A percentile compares a stretch with the other conserved stretches of the same genome.
phyloP scores from a whole-genome alignment of 2,888 invertebrate genomes.

The Perizoma affinitatum region DNA sequence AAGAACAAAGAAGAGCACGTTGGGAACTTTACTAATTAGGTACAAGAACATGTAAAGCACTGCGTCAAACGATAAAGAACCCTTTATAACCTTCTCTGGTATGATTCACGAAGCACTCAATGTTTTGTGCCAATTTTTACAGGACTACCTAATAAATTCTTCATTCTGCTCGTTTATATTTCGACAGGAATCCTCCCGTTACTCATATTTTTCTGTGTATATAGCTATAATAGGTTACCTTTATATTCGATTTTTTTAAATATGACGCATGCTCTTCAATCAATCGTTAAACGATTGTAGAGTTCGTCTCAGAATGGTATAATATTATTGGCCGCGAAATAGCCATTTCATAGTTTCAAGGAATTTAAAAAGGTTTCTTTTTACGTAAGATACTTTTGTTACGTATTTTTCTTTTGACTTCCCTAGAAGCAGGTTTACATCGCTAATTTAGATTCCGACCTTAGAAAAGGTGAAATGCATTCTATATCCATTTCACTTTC shows the following conservation, averaged over 20 bases:
- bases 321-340: background rate
- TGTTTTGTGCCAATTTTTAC: constrained; percentile 3
- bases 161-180: constrained; percentile 8
- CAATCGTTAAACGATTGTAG: background rate
- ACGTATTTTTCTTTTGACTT: too few relatives aligned
- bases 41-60: constrained; percentile 21
- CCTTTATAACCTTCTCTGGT: constrained; percentile 5
- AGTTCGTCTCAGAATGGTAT: background rate
- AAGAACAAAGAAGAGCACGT: background rate
- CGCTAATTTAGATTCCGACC: too few relatives aligned
- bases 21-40: constrained; percentile 21
- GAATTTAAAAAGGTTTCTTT: too few relatives aligned
- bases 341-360: too few relatives aligned
- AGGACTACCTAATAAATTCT: constrained; percentile 2
- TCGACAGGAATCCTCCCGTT: constrained; percentile 10
- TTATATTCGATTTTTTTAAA: background rate
- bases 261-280: constrained; percentile 8
- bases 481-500: too few relatives aligned
- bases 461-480: too few relatives aligned
- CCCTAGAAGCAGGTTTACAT: too few relatives aligned
- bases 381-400: too few relatives aligned
- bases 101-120: background rate
- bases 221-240: background rate
- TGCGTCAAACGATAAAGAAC: constrained; percentile 22
- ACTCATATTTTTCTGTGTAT: background rate